Evolutionary conservation across 1,140 invertebrate genomes (phyloP), one percentile per base, ranked within the genome.

Genomic region (Oryctes rhinoceros): DNA sequence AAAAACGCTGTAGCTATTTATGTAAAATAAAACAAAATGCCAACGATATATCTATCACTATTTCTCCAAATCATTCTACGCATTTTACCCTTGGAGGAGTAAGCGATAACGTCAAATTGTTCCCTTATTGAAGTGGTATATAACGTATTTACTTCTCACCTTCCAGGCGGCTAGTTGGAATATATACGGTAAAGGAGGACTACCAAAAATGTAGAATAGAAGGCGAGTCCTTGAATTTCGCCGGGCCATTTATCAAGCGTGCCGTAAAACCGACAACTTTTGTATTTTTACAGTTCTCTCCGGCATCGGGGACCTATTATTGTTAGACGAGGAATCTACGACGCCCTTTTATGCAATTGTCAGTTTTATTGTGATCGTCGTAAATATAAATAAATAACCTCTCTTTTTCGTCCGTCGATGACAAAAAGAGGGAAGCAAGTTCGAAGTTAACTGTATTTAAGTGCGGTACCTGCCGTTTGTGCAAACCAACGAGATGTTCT

Each of bases 311-410:
- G 65, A 4, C 24, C 35, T 44, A 44, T 44, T 44, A 71, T 71
- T 71, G 65, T 71, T 37, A 71, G 18, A 37, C 30, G 65, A 44
- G 39, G 10, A 35, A 71, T 71, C 65, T 24, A 71, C 65, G 65
- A 71, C 24, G 65, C 65, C 39, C 65, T 71, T 71, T 71, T 71
- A 71, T 71, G 65, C 65, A 71, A 71, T 71, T 71, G 65, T 71
- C 65, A 71, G 65, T 71, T 71, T 71, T 71, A 71, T 71, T 71
- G 20, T 37, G 24, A 35, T 13, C 35, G 65, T 24, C 65, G 65
- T 71, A 71, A 71, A 71, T 71, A 71, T 71, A 71, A 71, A 71
- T 71, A 71, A 71, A 71, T 71, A 71, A 71, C 65, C 65, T 24
- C 24, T 13, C 24, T 71, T 71, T 71, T 37, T 71, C 53, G 9